A percentile compares a stretch with the other conserved stretches of the same genome.
Evolutionary conservation across 2,888 invertebrate species (phyloP).

Genomic region (Nasonia oneida): DNA sequence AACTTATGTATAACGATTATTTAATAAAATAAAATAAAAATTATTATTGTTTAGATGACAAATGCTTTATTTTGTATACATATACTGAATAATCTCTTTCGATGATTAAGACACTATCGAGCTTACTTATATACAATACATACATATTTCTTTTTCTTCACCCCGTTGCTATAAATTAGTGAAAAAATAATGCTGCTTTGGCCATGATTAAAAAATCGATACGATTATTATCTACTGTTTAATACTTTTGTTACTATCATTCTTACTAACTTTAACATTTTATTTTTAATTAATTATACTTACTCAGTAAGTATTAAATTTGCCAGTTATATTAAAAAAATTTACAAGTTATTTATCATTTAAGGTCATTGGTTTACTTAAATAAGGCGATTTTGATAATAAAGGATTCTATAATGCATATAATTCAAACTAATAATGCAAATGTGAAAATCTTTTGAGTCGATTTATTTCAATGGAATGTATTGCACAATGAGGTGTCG

Average conservation of each 20-base stretch:
- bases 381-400: conserved; percentile 57
- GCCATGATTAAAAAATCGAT: conserved; percentile 67
- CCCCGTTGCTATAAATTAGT: conserved; percentile 73
- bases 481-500: conserved; percentile 34
- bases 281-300: conserved; percentile 46
- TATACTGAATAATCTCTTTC: conserved; percentile 62
- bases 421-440: conserved; percentile 30
- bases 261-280: conserved; percentile 38
- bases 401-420: conserved; percentile 32
- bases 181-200: conserved; percentile 79
- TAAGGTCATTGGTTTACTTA: conserved; percentile 47
- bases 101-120: conserved; percentile 64
- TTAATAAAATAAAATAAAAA: neutral
- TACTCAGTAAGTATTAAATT: conserved; percentile 60
- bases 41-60: conserved; percentile 50
- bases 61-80: conserved; percentile 40
- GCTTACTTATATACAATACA: conserved; percentile 72
- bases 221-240: conserved; percentile 45
- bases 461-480: conserved; percentile 49
- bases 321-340: conserved; percentile 45
- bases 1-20: neutral
- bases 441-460: conserved; percentile 21
- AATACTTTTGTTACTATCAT: conserved; percentile 50
- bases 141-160: conserved; percentile 65
- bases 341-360: conserved; percentile 53